Evolutionary conservation across 2,888 invertebrate species (phyloP).

Genomic region (Harpalus rubripes): DNA sequence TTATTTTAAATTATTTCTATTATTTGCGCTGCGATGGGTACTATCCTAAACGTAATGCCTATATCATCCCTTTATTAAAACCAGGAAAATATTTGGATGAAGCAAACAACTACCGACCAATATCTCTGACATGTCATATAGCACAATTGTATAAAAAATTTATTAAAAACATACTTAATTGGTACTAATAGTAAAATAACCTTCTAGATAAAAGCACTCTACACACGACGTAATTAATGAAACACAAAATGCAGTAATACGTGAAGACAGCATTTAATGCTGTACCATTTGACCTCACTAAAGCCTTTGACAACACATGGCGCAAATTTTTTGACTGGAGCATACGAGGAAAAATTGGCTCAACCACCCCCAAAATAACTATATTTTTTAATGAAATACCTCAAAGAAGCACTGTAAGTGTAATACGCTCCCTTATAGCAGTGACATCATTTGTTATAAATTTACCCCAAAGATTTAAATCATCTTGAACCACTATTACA

Average conservation of each 20-base stretch:
- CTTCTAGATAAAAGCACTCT: not conserved
- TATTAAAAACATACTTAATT: not conserved
- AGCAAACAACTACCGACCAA: not conserved
- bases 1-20: not conserved
- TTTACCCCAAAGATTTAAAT: not conserved
- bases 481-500: not conserved
- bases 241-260: conserved; percentile 1
- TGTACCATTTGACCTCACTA: no score
- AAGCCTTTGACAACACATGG: conserved; percentile 18
- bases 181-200: conserved; percentile 1
- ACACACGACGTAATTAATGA: conserved; percentile 7
- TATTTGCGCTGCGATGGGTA: not conserved
- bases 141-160: conserved; percentile 13
- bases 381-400: no score
- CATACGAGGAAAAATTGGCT: conserved; percentile 19
- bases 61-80: not conserved
- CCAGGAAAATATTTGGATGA: not conserved
- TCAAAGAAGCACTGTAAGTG: not conserved
- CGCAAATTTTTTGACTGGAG: conserved; percentile 1
- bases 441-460: not conserved
- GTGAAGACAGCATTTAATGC: not conserved
- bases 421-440: not conserved
- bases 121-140: conserved; percentile 15
- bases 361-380: not conserved
- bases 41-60: not conserved